Percentiles rank a stretch among this genome's conserved stretches.
Conservation (phyloP, 2,888 invertebrate species). For the Eupithecia pulchellata region DNA sequence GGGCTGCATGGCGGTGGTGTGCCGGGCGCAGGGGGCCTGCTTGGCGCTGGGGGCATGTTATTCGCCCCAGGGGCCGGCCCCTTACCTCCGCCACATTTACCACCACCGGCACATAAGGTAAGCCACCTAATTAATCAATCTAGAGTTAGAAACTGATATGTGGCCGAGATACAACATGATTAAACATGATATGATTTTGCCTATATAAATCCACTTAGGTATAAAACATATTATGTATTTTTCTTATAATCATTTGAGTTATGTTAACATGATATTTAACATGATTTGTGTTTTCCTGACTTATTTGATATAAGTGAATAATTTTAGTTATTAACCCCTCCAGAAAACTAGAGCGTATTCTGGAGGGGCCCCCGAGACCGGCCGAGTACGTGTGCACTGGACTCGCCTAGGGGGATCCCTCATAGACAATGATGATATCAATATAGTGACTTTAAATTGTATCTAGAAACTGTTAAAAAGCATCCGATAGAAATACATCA, state of each 20-base stretch:
- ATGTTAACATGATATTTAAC: no score
- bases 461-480: background rate
- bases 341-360: no score
- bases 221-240: no score
- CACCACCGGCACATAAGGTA: conserved; percentile 83
- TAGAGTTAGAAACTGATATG: background rate
- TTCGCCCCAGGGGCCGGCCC: conserved; percentile 79
- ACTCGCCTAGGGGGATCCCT: background rate
- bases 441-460: background rate
- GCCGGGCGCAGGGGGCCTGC: conserved; percentile 79
- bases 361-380: background rate
- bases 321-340: background rate
- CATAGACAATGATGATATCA: background rate
- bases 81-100: conserved; percentile 84
- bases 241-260: no score
- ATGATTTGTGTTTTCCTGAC: background rate
- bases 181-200: background rate
- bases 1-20: conserved; percentile 81
- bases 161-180: no score
- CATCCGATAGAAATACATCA: no score
- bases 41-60: conserved; percentile 78
- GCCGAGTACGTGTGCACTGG: no score
- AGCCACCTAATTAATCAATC: background rate
- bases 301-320: background rate
- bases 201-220: background rate